Percentiles rank a stretch among this genome's conserved stretches.
phyloP scores from a whole-genome alignment of 2,888 invertebrate genomes.

The Hirtodrosophila trivittata region DNA sequence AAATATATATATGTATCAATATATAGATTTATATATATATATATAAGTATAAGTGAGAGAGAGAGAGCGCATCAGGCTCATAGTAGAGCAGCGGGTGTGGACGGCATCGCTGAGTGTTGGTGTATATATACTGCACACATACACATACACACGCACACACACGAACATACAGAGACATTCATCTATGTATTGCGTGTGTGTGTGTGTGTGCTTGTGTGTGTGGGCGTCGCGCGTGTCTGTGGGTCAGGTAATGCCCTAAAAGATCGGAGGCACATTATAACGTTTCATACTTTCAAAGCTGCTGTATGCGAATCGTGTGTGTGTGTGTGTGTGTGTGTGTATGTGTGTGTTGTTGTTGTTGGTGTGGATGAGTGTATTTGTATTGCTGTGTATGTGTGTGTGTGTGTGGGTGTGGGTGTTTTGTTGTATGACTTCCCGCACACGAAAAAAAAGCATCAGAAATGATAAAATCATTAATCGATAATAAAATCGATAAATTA shows the following conservation, averaged over 20 bases:
- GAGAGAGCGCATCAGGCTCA: background rate
- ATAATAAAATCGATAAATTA: constrained; percentile 43
- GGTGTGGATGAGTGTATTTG: constrained; percentile 6
- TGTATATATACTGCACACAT: background rate
- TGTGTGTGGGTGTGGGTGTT: constrained; percentile 3
- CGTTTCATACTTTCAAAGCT: constrained; percentile 32
- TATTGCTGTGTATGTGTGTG: constrained; percentile 14
- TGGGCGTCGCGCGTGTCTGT: constrained; percentile 18
- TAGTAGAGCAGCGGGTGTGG: constrained; percentile 1
- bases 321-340: constrained; percentile 22
- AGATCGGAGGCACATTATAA: constrained; percentile 75
- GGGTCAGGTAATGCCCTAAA: constrained; percentile 74
- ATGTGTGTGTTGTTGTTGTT: constrained; percentile 3
- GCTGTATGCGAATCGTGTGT: constrained; percentile 24
- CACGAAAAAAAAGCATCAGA: constrained; percentile 35
- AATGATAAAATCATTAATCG: constrained; percentile 37
- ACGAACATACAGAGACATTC: background rate
- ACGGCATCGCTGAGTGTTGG: constrained; percentile 11
- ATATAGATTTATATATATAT: constrained; percentile 12
- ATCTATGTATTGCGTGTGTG: background rate
- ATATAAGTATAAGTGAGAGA: background rate
- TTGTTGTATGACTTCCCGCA: constrained; percentile 12
- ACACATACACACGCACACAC: background rate
- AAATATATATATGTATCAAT: constrained; percentile 13
- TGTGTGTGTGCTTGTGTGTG: constrained; percentile 1